Evolutionary conservation across 2,888 invertebrate species (phyloP).

Genomic region (Tetranychus piercei): DNA sequence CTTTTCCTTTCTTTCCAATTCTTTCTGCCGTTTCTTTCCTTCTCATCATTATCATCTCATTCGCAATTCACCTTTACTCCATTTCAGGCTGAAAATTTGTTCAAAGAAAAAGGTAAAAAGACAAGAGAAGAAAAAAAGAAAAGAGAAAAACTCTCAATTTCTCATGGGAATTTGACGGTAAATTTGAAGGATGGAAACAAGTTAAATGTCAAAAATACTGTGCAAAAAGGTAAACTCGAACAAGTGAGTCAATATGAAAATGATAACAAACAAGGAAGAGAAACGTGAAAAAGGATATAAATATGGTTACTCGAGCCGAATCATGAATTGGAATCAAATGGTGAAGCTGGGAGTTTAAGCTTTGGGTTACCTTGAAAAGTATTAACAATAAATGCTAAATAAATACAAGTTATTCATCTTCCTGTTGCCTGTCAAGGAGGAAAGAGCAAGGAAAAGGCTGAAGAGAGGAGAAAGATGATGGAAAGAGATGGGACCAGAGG

Average conservation of each 20-base stretch:
- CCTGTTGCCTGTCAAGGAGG: no score
- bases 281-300: no score
- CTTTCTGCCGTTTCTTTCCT: background rate
- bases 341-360: no score
- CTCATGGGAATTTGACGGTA: background rate
- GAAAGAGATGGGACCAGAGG: no score
- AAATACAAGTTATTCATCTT: no score
- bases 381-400: no score
- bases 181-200: background rate
- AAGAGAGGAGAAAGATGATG: no score
- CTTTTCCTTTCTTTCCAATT: background rate
- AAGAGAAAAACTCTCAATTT: background rate
- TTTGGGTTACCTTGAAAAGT: no score
- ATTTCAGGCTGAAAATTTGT: background rate
- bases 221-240: background rate
- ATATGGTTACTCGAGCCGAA: no score
- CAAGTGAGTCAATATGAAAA: background rate
- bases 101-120: background rate
- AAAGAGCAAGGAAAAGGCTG: no score
- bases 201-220: background rate
- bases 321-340: no score
- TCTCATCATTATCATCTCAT: background rate
- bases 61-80: background rate
- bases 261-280: background rate
- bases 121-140: background rate